Evolutionary conservation across 2,797 vertebrate genomes (phyloP).

Genomic region (Chelidonichthys spinosus): DNA sequence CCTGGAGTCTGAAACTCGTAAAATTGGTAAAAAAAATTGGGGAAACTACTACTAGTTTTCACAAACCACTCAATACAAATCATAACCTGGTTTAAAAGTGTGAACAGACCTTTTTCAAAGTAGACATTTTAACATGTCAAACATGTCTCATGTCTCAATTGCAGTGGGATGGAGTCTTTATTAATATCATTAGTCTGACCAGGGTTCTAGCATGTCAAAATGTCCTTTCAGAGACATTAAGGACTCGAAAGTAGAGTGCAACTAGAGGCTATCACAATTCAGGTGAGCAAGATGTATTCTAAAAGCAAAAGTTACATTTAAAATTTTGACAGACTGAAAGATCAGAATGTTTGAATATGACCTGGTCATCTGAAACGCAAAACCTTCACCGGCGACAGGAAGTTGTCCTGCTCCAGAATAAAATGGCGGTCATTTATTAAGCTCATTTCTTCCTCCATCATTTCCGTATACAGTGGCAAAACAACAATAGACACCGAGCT

Average conservation of each 20-base stretch:
- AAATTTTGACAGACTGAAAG: not conserved
- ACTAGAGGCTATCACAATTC: not conserved
- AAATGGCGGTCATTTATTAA: constrained; percentile 7
- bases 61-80: not conserved
- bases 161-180: too few relatives aligned
- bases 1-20: not conserved
- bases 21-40: not conserved
- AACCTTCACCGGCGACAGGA: constrained; percentile 2
- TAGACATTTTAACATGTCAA: not conserved
- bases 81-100: not conserved
- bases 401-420: not conserved
- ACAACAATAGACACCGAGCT: constrained; percentile 13
- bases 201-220: too few relatives aligned
- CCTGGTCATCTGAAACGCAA: not conserved
- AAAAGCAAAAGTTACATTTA: not conserved
- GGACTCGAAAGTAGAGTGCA: not conserved
- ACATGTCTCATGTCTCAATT: too few relatives aligned
- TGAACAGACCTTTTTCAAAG: not conserved
- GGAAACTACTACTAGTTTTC: too few relatives aligned
- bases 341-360: not conserved
- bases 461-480: constrained; percentile 7
- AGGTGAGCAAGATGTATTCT: not conserved
- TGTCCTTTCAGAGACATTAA: not conserved
- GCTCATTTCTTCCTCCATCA: constrained; percentile 6
- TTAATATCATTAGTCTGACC: too few relatives aligned